Conservation (phyloP, 2,797 vertebrate genomes). For the Acropternis orthonyx region DNA sequence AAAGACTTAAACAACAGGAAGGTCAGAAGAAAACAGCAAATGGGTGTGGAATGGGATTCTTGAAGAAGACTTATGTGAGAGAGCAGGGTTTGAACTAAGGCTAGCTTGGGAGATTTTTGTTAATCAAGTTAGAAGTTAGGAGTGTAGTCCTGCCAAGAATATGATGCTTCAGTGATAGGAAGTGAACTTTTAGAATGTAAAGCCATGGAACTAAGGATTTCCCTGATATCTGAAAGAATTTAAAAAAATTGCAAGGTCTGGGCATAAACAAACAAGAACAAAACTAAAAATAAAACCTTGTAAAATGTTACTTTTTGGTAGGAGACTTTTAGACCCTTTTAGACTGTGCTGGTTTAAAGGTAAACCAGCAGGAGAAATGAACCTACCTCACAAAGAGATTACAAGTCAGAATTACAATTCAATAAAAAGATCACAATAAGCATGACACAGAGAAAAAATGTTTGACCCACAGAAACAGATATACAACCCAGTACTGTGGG, state of each 20-base stretch:
- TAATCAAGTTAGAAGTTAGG: not conserved
- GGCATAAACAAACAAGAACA: not conserved
- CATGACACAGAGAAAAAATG: too few species aligned
- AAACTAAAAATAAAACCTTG: not conserved
- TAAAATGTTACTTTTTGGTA: not conserved
- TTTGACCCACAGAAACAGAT: too few species aligned
- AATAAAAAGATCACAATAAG: too few species aligned
- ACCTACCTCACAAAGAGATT: too few species aligned
- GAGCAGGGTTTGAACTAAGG: not conserved
- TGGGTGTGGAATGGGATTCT: not conserved
- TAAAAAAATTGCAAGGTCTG: not conserved
- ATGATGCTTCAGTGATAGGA: not conserved
- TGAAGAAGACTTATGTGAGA: not conserved
- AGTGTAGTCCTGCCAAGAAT: not conserved
- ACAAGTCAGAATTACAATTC: too few species aligned
- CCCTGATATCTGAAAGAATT: not conserved
- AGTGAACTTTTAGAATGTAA: not conserved
- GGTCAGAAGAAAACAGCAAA: slow-evolving; percentile 23
- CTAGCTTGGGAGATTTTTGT: not conserved
- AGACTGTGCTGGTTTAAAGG: too few species aligned
- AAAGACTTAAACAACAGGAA: slow-evolving; percentile 34
- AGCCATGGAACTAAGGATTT: not conserved
- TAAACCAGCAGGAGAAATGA: too few species aligned
- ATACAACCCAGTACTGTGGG: too few species aligned
- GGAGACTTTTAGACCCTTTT: not conserved